Conservation (phyloP, 1,140 invertebrate species). For the Bombus pascuorum region DNA sequence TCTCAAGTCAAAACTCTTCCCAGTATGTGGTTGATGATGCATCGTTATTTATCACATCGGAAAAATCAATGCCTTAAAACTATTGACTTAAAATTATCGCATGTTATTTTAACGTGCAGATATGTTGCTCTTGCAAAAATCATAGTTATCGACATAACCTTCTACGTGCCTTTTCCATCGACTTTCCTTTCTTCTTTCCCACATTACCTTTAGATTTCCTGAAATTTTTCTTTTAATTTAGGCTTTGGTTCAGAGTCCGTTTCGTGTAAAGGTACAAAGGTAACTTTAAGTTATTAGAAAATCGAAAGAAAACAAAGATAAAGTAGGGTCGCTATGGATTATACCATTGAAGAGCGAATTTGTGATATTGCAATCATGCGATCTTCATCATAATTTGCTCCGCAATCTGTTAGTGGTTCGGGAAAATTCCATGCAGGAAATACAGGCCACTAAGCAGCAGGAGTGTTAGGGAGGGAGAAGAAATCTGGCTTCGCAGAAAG, state of each 20-base stretch:
- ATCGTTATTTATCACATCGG: slow-evolving; percentile 24
- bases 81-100: slow-evolving; percentile 19
- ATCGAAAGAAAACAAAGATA: slow-evolving; percentile 30
- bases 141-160: not conserved
- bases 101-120: slow-evolving; percentile 13
- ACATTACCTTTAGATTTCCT: slow-evolving; percentile 64
- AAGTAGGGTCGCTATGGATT: slow-evolving; percentile 53
- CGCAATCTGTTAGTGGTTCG: slow-evolving; percentile 64
- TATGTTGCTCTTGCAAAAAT: slow-evolving; percentile 19
- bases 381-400: slow-evolving; percentile 56
- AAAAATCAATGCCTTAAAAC: slow-evolving; percentile 46
- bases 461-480: slow-evolving; percentile 70
- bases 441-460: slow-evolving; percentile 60
- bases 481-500: slow-evolving; percentile 75
- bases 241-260: slow-evolving; percentile 16
- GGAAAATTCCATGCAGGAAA: slow-evolving; percentile 60
- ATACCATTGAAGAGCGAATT: slow-evolving; percentile 56
- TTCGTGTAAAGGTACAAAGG: slow-evolving; percentile 26
- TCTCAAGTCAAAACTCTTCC: slow-evolving; percentile 46
- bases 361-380: slow-evolving; percentile 48
- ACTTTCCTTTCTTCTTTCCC: slow-evolving; percentile 54
- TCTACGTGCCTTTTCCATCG: slow-evolving; percentile 2
- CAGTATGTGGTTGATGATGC: slow-evolving; percentile 28
- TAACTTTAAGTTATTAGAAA: slow-evolving; percentile 38
- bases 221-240: slow-evolving; percentile 20